A percentile compares a stretch with the other conserved stretches of the same genome.
Evolutionary conservation across 2,113 vertebrate species (phyloP).

Genomic region (Tympanuchus pallidicinctus): DNA sequence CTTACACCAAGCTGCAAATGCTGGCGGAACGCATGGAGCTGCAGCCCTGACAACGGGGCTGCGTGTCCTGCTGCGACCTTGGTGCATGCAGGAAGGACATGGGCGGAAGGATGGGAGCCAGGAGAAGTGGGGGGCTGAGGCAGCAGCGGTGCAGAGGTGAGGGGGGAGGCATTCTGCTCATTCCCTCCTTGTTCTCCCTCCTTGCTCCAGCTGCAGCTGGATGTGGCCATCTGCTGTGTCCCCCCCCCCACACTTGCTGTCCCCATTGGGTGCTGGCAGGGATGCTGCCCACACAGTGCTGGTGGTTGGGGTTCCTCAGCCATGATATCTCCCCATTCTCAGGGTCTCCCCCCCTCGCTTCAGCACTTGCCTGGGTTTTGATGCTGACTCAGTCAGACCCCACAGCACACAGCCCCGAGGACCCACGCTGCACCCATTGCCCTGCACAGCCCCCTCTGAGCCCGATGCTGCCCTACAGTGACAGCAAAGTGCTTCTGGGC

Average conservation of each 20-base stretch:
- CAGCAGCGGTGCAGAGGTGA: not conserved
- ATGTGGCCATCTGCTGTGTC: not conserved
- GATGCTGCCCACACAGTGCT: not conserved
- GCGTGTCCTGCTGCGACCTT: not conserved
- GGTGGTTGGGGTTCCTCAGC: not conserved
- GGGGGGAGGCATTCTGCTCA: not conserved
- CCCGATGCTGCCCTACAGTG: not conserved
- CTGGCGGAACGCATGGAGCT: too few relatives aligned
- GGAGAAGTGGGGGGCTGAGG: not conserved
- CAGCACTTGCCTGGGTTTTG: not conserved
- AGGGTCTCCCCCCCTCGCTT: not conserved
- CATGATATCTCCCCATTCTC: not conserved
- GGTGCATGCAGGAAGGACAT: constrained; percentile 7
- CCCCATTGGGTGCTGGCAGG: rapidly evolving
- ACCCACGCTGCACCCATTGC: not conserved
- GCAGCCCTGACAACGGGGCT: too few relatives aligned
- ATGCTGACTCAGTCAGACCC: not conserved
- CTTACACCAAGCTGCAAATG: not conserved
- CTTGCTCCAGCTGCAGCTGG: not conserved
- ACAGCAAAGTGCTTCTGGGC: not conserved
- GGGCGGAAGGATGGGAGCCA: rapidly evolving
- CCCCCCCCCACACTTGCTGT: not conserved
- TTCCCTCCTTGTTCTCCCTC: not conserved
- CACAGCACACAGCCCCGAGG: rapidly evolving
- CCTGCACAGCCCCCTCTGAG: rapidly evolving